Percentiles rank a stretch among this genome's conserved stretches.
phyloP scores from a whole-genome alignment of 2,113 vertebrate species.

The Pardalotus punctatus region DNA sequence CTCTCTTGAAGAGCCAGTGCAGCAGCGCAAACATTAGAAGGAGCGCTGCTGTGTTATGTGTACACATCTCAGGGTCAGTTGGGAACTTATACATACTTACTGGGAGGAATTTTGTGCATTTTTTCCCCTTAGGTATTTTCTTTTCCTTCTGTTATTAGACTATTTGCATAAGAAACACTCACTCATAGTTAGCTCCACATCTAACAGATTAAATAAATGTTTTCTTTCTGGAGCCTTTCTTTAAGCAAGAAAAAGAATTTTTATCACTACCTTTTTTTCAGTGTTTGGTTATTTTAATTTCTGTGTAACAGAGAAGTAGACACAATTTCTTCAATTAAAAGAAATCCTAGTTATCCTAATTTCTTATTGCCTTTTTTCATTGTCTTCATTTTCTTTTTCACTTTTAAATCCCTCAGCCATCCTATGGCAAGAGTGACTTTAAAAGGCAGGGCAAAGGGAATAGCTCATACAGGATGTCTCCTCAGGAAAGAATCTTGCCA shows the following conservation, averaged over 20 bases:
- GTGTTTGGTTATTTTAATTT: not conserved
- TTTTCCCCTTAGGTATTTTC: not conserved
- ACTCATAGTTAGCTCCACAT: not conserved
- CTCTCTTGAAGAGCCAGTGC: not conserved
- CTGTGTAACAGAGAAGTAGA: not conserved
- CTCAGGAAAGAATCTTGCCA: not conserved
- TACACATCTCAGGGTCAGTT: not conserved
- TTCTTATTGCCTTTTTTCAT: not conserved
- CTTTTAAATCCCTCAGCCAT: not conserved
- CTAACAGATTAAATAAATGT: not conserved
- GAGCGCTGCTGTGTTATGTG: not conserved
- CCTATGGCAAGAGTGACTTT: not conserved
- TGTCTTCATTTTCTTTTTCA: not conserved
- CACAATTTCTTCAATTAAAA: not conserved
- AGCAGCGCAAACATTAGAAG: not conserved
- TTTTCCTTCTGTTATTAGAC: slow-evolving; percentile 12
- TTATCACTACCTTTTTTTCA: not conserved
- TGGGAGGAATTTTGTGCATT: not conserved
- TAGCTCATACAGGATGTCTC: not conserved
- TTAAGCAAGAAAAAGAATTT: not conserved
- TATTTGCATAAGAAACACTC: not conserved
- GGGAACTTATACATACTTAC: not conserved
- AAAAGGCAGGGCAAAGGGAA: not conserved
- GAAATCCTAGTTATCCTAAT: not conserved
- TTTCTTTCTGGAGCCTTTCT: not conserved